Evolutionary conservation across 2,888 invertebrate genomes (phyloP).

Genomic region (Lucinisca nassula): DNA sequence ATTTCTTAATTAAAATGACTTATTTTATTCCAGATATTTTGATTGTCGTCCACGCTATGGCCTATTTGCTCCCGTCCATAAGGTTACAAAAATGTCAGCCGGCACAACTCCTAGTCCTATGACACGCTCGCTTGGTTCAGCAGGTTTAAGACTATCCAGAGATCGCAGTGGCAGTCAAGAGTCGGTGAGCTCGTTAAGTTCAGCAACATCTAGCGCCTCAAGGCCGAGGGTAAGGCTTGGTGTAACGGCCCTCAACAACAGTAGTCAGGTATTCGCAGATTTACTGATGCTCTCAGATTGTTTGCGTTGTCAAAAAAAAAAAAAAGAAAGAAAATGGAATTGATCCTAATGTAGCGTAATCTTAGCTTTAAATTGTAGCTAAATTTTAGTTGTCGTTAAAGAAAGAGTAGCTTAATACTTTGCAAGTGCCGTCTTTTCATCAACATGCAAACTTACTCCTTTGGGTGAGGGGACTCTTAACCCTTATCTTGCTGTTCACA

Average conservation of each 20-base stretch:
- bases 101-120: slow-evolving; percentile 75
- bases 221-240: slow-evolving; percentile 93
- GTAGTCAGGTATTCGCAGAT: slow-evolving; percentile 85
- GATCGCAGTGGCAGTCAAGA: slow-evolving; percentile 91
- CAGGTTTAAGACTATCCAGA: slow-evolving; percentile 79
- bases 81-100: slow-evolving; percentile 92
- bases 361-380: too few species aligned
- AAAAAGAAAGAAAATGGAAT: neutral
- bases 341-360: slow-evolving; percentile 5
- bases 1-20: too few species aligned
- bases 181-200: slow-evolving; percentile 95
- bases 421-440: too few species aligned
- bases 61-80: slow-evolving; percentile 96
- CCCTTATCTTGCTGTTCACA: too few species aligned
- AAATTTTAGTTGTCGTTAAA: too few species aligned
- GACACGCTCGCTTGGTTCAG: slow-evolving; percentile 76
- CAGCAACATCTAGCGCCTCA: slow-evolving; percentile 88
- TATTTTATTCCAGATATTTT: slow-evolving; percentile 94
- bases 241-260: slow-evolving; percentile 89
- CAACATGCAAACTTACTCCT: too few species aligned
- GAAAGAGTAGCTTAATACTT: too few species aligned
- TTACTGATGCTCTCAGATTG: slow-evolving; percentile 70
- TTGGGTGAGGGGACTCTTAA: too few species aligned
- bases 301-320: neutral
- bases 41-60: slow-evolving; percentile 97